These are phyloP conservation scores for Corapipo altera DNA, from an alignment of 2,113 vertebrate genomes.

Conservation along the genomic window DNA sequence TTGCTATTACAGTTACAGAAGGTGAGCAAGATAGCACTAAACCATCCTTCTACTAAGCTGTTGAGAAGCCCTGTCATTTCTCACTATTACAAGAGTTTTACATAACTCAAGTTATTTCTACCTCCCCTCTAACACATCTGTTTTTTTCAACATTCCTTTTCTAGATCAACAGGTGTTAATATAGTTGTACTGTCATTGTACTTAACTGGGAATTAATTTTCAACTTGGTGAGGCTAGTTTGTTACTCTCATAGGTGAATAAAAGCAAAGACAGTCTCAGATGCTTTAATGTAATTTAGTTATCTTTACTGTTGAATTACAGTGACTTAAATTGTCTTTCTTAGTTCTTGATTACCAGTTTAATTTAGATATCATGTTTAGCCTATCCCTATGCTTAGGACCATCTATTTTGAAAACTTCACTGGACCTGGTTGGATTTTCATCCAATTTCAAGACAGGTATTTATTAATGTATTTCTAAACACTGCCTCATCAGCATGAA, in stretches of 20 bases:
- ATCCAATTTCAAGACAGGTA: neutral
- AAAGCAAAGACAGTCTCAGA: neutral
- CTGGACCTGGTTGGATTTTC: neutral
- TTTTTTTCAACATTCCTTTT: neutral
- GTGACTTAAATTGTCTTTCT: neutral
- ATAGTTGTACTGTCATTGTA: neutral
- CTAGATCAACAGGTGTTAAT: neutral
- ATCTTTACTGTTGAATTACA: neutral
- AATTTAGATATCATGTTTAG: neutral
- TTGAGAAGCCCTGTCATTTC: neutral
- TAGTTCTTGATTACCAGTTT: neutral
- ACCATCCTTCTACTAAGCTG: neutral
- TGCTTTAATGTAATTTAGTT: neutral
- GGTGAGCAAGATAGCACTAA: neutral
- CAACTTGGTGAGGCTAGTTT: neutral
- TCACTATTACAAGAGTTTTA: neutral
- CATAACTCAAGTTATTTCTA: neutral
- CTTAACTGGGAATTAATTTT: neutral
- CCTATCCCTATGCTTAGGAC: neutral
- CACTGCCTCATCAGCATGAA: rapidly evolving
- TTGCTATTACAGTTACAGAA: neutral
- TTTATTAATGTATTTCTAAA: neutral
- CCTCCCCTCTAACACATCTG: neutral
- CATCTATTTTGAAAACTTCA: neutral
- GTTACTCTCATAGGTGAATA: neutral